phyloP scores from a whole-genome alignment of 1,140 invertebrate species.

The Solenopsis fugax region DNA sequence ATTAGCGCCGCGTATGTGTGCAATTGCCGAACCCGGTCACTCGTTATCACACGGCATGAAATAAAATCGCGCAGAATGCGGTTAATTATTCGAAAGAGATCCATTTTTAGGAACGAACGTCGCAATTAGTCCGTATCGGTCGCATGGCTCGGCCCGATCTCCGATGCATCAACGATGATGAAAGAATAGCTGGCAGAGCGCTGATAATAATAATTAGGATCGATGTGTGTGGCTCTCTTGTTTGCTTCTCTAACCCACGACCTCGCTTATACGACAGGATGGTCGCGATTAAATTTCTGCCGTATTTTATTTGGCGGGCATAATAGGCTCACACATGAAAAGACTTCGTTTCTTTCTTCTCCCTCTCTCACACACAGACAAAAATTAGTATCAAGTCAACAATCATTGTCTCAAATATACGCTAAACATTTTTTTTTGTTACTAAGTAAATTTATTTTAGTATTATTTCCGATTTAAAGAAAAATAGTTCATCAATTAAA shows the following conservation, averaged over 20 bases:
- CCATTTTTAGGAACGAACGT: slow-evolving; percentile 59
- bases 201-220: slow-evolving; percentile 75
- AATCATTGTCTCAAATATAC: too few species aligned
- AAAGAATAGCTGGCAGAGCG: slow-evolving; percentile 67
- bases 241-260: slow-evolving; percentile 75
- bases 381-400: too few species aligned
- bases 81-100: slow-evolving; percentile 49
- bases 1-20: background rate
- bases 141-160: slow-evolving; percentile 17
- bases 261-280: slow-evolving; percentile 44
- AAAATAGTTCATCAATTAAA: too few species aligned
- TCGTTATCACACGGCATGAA: slow-evolving; percentile 50
- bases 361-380: background rate
- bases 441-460: too few species aligned
- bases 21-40: slow-evolving; percentile 19
- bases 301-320: slow-evolving; percentile 52
- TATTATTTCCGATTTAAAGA: too few species aligned
- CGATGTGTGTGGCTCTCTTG: slow-evolving; percentile 68
- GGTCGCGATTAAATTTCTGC: slow-evolving; percentile 62
- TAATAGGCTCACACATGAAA: slow-evolving; percentile 68
- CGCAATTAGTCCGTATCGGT: slow-evolving; percentile 51
- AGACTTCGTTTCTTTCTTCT: slow-evolving; percentile 25
- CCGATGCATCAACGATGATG: slow-evolving; percentile 69
- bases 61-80: slow-evolving; percentile 42
- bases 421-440: too few species aligned